A percentile compares a stretch with the other conserved stretches of the same genome.
phyloP scores from a whole-genome alignment of 1,140 invertebrate species.

The Apis cerana region DNA sequence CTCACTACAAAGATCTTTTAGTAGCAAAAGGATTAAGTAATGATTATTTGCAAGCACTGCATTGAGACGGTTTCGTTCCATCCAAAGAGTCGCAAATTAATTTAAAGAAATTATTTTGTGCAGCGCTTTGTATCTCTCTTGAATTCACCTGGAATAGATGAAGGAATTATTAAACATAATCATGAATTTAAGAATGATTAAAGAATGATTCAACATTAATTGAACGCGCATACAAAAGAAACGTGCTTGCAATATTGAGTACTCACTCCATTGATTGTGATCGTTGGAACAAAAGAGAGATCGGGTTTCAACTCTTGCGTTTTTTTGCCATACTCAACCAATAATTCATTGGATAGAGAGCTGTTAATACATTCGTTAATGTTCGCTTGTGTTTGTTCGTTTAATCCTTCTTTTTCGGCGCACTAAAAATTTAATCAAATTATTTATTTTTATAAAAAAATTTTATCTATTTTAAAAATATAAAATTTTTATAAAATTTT shows the following conservation, averaged over 20 bases:
- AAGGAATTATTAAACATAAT: neutral
- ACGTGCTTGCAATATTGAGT: neutral
- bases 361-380: slow-evolving; percentile 78
- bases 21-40: slow-evolving; percentile 4
- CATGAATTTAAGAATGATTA: neutral
- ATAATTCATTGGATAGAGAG: slow-evolving; percentile 77
- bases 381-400: slow-evolving; percentile 70
- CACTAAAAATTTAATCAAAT: slow-evolving; percentile 77
- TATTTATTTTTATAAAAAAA: neutral
- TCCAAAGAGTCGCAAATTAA: slow-evolving; percentile 64
- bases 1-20: slow-evolving; percentile 27
- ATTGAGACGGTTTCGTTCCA: slow-evolving; percentile 55
- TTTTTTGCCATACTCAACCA: slow-evolving; percentile 82
- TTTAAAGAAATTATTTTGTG: slow-evolving; percentile 59
- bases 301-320: slow-evolving; percentile 80
- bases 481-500: no score
- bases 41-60: slow-evolving; percentile 46
- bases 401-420: slow-evolving; percentile 73
- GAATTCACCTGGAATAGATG: slow-evolving; percentile 52
- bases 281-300: slow-evolving; percentile 84
- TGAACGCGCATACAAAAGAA: no score
- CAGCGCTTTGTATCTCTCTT: slow-evolving; percentile 58
- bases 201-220: neutral
- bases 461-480: no score
- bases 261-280: slow-evolving; percentile 82